Percentiles rank a stretch among this genome's conserved stretches.
Conservation (phyloP, 2,797 vertebrate species). For the Cynopterus sphinx region DNA sequence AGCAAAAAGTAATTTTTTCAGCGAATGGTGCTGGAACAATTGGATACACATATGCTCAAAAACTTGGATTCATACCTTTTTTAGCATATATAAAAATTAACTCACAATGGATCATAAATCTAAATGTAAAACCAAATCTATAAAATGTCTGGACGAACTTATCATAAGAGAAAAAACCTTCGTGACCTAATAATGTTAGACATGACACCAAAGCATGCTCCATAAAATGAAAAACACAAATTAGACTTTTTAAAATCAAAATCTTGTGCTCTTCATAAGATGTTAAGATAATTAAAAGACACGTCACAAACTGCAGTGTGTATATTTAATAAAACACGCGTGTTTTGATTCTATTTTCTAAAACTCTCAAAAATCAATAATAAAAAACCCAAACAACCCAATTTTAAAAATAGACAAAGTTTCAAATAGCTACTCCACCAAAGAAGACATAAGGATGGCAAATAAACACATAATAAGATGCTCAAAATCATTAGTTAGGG, state of each 20-base stretch:
- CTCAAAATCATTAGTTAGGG: neutral
- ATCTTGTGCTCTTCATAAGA: neutral
- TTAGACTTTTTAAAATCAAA: neutral
- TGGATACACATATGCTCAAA: neutral
- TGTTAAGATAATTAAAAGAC: neutral
- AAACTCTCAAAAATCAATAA: neutral
- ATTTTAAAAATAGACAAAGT: neutral
- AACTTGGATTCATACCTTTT: neutral
- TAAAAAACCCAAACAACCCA: neutral
- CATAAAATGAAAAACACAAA: neutral
- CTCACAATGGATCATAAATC: neutral
- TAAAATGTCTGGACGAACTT: neutral
- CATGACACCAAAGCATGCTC: neutral
- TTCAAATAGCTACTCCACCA: neutral
- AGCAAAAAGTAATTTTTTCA: neutral
- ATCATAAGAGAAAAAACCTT: neutral
- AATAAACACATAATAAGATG: neutral
- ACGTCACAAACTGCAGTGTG: neutral
- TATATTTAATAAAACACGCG: neutral
- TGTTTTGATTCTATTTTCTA: neutral
- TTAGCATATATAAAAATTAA: neutral
- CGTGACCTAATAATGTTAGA: neutral
- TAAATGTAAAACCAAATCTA: neutral
- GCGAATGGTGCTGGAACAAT: neutral
- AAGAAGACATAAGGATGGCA: neutral